Percentiles rank a stretch among this genome's conserved stretches.
Evolutionary conservation across 1,140 invertebrate species (phyloP).

Genomic region (Hestina assimilis): DNA sequence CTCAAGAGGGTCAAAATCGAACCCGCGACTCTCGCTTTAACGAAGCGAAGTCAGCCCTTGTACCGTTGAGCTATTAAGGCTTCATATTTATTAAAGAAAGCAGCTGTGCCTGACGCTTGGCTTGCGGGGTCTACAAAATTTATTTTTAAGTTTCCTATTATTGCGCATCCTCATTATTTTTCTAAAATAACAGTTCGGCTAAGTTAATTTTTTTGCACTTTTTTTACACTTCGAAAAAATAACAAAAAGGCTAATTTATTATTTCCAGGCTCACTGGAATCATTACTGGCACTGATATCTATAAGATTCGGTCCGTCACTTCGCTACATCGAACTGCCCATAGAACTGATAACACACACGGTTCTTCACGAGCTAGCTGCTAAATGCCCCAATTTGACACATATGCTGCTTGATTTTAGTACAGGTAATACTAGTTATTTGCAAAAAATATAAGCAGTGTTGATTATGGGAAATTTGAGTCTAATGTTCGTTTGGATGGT

Average conservation of each 20-base stretch:
- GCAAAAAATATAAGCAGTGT: not conserved
- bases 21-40: too few relatives aligned
- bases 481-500: not conserved
- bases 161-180: too few relatives aligned
- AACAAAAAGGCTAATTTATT: slow-evolving; percentile 3
- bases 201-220: too few relatives aligned
- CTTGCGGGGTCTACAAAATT: too few relatives aligned
- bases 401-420: slow-evolving; percentile 98
- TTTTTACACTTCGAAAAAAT: too few relatives aligned
- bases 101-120: too few relatives aligned
- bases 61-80: too few relatives aligned
- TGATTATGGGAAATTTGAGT: not conserved
- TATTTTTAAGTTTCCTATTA: too few relatives aligned
- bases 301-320: slow-evolving; percentile 94
- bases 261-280: slow-evolving; percentile 85
- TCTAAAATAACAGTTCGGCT: too few relatives aligned
- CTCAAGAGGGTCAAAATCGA: too few relatives aligned
- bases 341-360: slow-evolving; percentile 98
- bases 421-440: slow-evolving; percentile 83
- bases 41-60: too few relatives aligned
- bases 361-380: slow-evolving; percentile 98
- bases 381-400: slow-evolving; percentile 98
- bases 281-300: slow-evolving; percentile 90
- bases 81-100: too few relatives aligned
- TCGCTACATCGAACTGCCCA: slow-evolving; percentile 96